Base-by-base conservation (phyloP, 2,113 vertebrate species). In the Dolichotis patagonum region DNA sequence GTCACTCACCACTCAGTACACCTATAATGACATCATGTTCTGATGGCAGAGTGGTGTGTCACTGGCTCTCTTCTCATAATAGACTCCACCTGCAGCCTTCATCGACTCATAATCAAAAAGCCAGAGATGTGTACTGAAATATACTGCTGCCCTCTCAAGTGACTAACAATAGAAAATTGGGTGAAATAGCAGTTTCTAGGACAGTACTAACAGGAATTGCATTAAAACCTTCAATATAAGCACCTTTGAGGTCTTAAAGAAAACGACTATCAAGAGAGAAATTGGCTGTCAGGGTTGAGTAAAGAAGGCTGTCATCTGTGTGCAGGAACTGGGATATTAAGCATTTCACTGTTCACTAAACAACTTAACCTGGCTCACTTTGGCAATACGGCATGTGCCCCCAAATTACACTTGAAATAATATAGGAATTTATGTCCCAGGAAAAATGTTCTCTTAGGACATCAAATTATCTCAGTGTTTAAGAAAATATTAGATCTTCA, bases 21-120 rank as follows among this genome's bases (percentile, higher is more conserved):
- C 86, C 54, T 94, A 30, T 92, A 98, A 96, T 92, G 65, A 98
- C 63, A 96, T 97, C 96, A 97, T 92, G 30, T 97, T 96, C 75
- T 96, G 73, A 97, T 95, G 83, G 96, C 92, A 98, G 97, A 97
- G 92, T 91, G 90, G 91, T 94, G 82, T 80, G 90, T 97, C 96
- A 97, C 63, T 95, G 96, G 88, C 86, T 94, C 13, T 97, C 20
- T 81, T 58, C n/a, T 90, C 96, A 95, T 95, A 35, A 96, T 83
- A 95, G 30, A 96, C 88, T 95, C n/a, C 88, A 63, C 81, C 91
- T 95, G 97, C 98, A 97, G 93, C 46, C 95, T 91, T 91, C 90
- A 92, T 91, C 91, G 71, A 91, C 91, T 85, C 75, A 49, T 26
- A 97, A 96, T 91, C 80, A 97, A 84, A 96, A 85, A 89, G 87